Conservation (phyloP, 2,113 vertebrate species). For the Clarias magur region DNA sequence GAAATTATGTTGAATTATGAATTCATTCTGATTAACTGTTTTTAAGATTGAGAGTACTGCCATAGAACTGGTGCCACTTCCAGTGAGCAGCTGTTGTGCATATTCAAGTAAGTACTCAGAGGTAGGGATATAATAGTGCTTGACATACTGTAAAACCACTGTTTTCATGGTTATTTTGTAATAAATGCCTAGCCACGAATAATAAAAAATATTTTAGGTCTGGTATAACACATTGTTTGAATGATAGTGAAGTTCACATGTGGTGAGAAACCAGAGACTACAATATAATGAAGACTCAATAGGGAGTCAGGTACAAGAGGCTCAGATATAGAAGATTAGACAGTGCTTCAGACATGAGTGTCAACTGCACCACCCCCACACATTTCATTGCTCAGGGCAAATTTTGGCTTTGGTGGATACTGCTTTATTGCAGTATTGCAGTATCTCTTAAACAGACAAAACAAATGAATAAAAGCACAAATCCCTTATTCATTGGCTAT, state of each 20-base stretch:
- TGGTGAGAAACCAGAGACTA: neutral
- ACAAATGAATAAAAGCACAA: neutral
- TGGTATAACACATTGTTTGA: neutral
- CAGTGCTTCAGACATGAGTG: neutral
- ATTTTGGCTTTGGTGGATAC: neutral
- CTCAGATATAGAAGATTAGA: neutral
- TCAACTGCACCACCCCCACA: neutral
- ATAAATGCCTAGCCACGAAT: neutral
- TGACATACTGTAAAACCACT: neutral
- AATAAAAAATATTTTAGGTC: neutral
- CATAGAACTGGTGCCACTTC: neutral
- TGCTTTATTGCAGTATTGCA: neutral
- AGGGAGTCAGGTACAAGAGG: neutral
- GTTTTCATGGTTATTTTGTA: neutral
- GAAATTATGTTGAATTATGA: constrained; percentile 51
- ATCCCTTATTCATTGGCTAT: neutral
- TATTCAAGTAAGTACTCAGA: constrained; percentile 1
- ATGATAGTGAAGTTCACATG: neutral
- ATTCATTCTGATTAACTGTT: constrained; percentile 50
- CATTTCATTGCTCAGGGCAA: neutral
- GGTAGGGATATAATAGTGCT: neutral
- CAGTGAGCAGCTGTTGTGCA: constrained; percentile 18
- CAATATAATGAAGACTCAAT: neutral
- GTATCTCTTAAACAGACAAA: neutral
- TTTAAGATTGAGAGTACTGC: constrained; percentile 19